Base-by-base conservation (phyloP, 37 sponge, comb jelly and placozoan genomes). In the Spongilla lacustris region DNA sequence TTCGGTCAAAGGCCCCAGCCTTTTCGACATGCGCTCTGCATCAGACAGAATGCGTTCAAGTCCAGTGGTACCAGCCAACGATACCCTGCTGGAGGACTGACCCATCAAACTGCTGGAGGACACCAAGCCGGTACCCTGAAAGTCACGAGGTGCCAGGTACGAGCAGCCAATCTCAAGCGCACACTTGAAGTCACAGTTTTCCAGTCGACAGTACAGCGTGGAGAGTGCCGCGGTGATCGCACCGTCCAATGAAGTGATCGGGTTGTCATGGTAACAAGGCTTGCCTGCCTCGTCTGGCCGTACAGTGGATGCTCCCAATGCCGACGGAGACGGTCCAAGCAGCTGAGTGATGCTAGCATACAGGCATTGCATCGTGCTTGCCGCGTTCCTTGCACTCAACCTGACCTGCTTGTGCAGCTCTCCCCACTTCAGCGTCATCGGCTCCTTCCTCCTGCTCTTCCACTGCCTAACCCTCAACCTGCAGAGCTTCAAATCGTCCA, bases 231-330 rank as follows among this genome's bases (percentile, higher is more conserved):
- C 4, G 19, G 58, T 1, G 19, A 58, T 17, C 14, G 58, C 58
- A 75, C 6, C 31, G 32, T 75, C 38, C 22, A 46, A 13, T 25
- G 27, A 79, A 86, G 86, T 86, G 80, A 79, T 79, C 66, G 80
- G 86, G 75, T 86, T 86, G 74, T 74, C 73, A 50, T 49, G 25
- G 24, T 24, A 36, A 36, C 29, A 33, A 30, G 75, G 75, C 21
- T 33, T 58, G 58, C 19, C 11, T 58, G 58, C 58, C 21, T 58
- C 21, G 58, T 14, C 19, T 19, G 4, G 14, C 19, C 58, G 1
- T 1, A 17, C 1, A 17, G 21, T 58, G 58, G 58, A 17, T 17
- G 21, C 21, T 58, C 58, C 58, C 58, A 58, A 0, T 10, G 58
- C 58, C 19, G 58, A 58, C 11, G 21, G 1, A 58, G 58, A 58